Percentiles rank a stretch among this genome's conserved stretches.
These are phyloP conservation scores for Calameuta filiformis DNA, from an alignment of 2,888 invertebrate species.

Conservation along the genomic window DNA sequence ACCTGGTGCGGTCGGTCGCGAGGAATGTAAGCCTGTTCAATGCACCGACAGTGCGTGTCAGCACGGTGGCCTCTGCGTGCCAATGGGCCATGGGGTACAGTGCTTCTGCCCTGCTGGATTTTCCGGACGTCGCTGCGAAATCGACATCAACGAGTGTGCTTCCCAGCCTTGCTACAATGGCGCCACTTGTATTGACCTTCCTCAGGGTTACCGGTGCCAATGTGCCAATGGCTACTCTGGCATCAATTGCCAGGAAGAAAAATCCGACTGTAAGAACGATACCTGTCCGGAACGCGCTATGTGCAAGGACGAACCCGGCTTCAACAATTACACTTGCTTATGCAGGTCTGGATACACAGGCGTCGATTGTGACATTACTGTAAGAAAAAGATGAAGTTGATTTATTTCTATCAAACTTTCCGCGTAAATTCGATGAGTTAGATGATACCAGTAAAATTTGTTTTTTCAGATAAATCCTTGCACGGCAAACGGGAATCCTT, in stretches of 20 bases:
- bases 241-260: conserved; percentile 95
- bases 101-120: conserved; percentile 96
- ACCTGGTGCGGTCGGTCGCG: conserved; percentile 82
- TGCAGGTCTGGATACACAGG: conserved; percentile 97
- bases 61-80: conserved; percentile 90
- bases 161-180: conserved; percentile 95
- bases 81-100: conserved; percentile 88
- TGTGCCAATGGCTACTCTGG: conserved; percentile 90
- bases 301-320: conserved; percentile 95
- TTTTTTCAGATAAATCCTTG: conserved; percentile 85
- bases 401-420: neutral
- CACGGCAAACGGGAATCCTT: conserved; percentile 89
- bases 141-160: conserved; percentile 94
- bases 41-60: conserved; percentile 90
- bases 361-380: conserved; percentile 88
- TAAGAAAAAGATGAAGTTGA: conserved; percentile 61
- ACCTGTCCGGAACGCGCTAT: conserved; percentile 96
- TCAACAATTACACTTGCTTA: conserved; percentile 90
- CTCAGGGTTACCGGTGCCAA: conserved; percentile 92
- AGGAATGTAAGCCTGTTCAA: conserved; percentile 88
- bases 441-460: conserved; percentile 22
- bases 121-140: conserved; percentile 91
- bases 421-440: neutral
- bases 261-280: conserved; percentile 87
- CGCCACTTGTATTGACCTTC: conserved; percentile 90